Conservation (phyloP, 2,888 invertebrate genomes). For the Luffia ferchaultella region DNA sequence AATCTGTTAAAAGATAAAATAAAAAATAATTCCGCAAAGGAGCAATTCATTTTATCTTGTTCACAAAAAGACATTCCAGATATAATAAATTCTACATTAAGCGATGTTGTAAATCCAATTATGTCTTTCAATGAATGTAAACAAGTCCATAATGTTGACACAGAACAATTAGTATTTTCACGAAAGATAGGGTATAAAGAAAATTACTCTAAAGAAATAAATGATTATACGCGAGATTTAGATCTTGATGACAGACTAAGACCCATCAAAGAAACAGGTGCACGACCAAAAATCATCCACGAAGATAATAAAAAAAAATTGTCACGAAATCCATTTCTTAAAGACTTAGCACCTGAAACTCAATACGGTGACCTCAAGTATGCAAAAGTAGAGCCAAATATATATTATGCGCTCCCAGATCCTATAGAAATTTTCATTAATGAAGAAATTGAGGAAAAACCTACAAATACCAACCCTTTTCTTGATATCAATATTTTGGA, state of each 20-base stretch:
- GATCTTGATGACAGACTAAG: too few species aligned
- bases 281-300: too few species aligned
- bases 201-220: too few species aligned
- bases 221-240: too few species aligned
- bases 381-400: constrained; percentile 12
- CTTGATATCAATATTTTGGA: constrained; percentile 23
- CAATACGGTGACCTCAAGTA: constrained; percentile 27
- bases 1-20: constrained; percentile 23
- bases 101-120: constrained; percentile 19
- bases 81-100: constrained; percentile 52
- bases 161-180: too few species aligned
- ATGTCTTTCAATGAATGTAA: not conserved
- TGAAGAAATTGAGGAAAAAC: constrained; percentile 12
- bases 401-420: constrained; percentile 16
- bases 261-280: too few species aligned
- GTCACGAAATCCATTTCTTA: not conserved
- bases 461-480: constrained; percentile 32
- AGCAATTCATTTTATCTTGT: constrained; percentile 5
- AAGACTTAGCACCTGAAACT: constrained; percentile 27
- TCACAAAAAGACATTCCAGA: constrained; percentile 39
- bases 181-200: too few species aligned
- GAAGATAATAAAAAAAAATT: too few species aligned
- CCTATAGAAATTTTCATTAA: constrained; percentile 35
- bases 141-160: too few species aligned
- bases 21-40: constrained; percentile 3